These are phyloP conservation scores for Ectropis grisescens DNA, from an alignment of 1,140 invertebrate genomes.

Conservation along the genomic window DNA sequence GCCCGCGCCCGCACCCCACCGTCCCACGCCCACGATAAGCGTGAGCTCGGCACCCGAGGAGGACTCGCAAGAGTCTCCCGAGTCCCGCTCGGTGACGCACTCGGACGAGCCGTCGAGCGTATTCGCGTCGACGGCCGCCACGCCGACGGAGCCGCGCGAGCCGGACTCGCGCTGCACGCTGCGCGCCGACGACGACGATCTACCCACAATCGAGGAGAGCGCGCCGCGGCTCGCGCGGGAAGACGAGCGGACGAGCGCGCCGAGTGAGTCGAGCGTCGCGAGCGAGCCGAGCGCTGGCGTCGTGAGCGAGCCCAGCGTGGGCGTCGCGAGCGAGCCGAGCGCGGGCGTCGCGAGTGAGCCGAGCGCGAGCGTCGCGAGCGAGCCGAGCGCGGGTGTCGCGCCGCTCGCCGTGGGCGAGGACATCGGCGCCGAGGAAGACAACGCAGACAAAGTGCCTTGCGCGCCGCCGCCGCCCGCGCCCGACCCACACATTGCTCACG, in stretches of 20 bases:
- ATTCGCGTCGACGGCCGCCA: constrained; percentile 43
- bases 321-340: constrained; percentile 11
- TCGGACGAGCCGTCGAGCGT: constrained; percentile 52
- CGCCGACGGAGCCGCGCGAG: constrained; percentile 30
- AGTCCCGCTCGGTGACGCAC: constrained; percentile 33
- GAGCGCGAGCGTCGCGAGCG: constrained; percentile 33
- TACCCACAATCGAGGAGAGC: not conserved
- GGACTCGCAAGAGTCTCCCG: constrained; percentile 48
- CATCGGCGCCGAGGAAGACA: constrained; percentile 74
- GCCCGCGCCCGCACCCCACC: constrained; percentile 25
- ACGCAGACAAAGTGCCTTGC: constrained; percentile 60
- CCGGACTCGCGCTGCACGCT: constrained; percentile 6
- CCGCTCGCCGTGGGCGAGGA: constrained; percentile 76
- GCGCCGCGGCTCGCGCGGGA: no score
- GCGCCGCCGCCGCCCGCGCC: constrained; percentile 35
- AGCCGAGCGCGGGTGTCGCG: constrained; percentile 62
- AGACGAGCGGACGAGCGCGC: no score
- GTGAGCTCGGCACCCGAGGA: constrained; percentile 79
- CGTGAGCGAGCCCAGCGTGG: no score
- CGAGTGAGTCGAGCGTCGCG: constrained; percentile 5
- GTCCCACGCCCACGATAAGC: constrained; percentile 79
- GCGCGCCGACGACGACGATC: not conserved
- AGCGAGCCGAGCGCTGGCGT: not conserved
- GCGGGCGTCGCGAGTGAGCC: no score
- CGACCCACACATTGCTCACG: constrained; percentile 43